Base-by-base conservation (phyloP, 1,140 invertebrate genomes). In the Colletes latitarsis region DNA sequence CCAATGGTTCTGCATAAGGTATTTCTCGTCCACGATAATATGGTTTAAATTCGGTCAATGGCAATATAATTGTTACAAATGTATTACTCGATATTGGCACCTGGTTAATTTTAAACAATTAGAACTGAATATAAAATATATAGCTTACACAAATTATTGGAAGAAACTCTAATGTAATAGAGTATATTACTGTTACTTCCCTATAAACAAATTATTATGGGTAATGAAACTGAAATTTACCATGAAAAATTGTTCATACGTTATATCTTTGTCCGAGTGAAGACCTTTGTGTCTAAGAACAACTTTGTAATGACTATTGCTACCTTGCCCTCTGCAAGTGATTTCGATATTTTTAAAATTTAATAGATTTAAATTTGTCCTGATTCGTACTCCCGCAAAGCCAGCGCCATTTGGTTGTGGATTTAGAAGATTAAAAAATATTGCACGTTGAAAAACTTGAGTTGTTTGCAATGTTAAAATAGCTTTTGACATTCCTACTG, bases 321-420 rank as follows among this genome's bases (percentile, higher is more conserved):
- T 81, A 1, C 96, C 96, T 87, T 96, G 95, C 1, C 93, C 94
- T 67, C 95, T 90, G 72, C 94, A 95, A 66, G 88, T 88, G 4
- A 96, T 90, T 81, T 94, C 91, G 30, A 96, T 90, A 73, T 93
- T 93, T 2, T 90, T 89, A 81, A 93, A 94, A 19, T 89, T 89
- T 0, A 91, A 92, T 2, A 96, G 85, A 89, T 96, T 90, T 14
- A 94, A 88, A 39, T 91, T 64, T 6, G 92, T 92, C 6, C 89
- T 70, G 1, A 92, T 94, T 55, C 94, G 89, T 67, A 95, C 93
- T 12, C 96, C 96, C 58, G 95, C 95, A 90, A 96, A 96, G 8
- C 95, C 95, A 49, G 96, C 96, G 2, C 96, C 96, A 82, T 96
- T 96, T 10, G 94, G 92, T 90, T 96, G 96, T 8, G 96, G 96